A percentile compares a stretch with the other conserved stretches of the same genome.
Conservation (phyloP, 2,797 vertebrate species). For the Phataginus tetradactyla region DNA sequence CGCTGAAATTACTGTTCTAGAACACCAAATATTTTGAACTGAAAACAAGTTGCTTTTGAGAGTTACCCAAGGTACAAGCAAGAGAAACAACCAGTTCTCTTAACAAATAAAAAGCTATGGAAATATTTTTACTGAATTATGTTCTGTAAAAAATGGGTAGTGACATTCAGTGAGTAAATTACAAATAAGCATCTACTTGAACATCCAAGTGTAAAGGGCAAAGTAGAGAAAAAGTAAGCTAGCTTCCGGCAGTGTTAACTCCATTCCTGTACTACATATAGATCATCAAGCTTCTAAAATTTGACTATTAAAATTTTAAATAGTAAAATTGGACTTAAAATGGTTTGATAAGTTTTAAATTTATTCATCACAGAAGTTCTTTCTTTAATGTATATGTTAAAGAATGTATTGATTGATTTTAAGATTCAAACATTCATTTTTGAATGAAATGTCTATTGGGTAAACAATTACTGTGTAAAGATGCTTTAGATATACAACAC, state of each 20-base stretch:
- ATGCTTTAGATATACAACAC: neutral
- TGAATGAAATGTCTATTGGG: neutral
- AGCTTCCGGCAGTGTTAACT: neutral
- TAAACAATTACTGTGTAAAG: neutral
- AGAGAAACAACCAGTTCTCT: neutral
- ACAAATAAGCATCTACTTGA: neutral
- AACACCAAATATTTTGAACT: slow-evolving; percentile 27
- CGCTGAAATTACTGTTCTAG: neutral
- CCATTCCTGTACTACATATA: neutral
- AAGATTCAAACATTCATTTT: neutral
- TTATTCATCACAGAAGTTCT: neutral
- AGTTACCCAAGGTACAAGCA: neutral
- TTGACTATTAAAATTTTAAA: neutral
- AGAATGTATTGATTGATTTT: neutral
- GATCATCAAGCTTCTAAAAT: neutral
- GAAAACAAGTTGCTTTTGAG: slow-evolving; percentile 8
- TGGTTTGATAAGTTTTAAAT: neutral
- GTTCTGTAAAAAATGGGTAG: neutral
- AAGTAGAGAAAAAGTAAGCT: neutral
- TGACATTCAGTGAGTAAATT: neutral
- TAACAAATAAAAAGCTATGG: neutral
- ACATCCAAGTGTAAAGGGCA: neutral
- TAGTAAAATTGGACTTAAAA: neutral
- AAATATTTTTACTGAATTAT: neutral
- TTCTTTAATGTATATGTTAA: neutral